phyloP scores from a whole-genome alignment of 2,888 invertebrate species.

The Troilus luridus region DNA sequence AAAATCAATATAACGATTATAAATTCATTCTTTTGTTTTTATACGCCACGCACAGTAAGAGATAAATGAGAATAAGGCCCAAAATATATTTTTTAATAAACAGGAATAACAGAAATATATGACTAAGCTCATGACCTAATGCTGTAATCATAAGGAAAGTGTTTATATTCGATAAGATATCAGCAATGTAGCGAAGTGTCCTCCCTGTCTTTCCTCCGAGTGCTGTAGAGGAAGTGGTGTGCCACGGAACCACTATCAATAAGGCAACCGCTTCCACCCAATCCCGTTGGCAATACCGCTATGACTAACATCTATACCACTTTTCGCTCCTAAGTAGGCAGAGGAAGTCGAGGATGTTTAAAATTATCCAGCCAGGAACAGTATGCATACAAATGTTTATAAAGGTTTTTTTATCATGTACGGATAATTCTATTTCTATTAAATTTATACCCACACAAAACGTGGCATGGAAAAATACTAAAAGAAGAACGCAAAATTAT shows the following conservation, averaged over 20 bases:
- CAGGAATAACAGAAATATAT: neutral
- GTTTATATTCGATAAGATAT: neutral
- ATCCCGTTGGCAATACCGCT: neutral
- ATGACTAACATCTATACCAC: neutral
- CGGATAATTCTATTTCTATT: neutral
- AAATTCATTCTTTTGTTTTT: too few relatives aligned
- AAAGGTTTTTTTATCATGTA: neutral
- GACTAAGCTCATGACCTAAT: neutral
- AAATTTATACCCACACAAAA: too few relatives aligned
- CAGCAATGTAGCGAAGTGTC: neutral
- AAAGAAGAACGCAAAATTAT: neutral
- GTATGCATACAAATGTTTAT: too few relatives aligned
- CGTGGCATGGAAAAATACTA: too few relatives aligned
- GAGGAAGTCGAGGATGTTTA: neutral
- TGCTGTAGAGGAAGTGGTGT: neutral
- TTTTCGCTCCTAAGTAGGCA: neutral
- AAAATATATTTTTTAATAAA: neutral
- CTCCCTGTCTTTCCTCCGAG: neutral
- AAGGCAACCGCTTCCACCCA: neutral
- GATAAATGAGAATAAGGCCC: neutral
- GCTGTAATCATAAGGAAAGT: neutral
- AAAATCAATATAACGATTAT: too few relatives aligned
- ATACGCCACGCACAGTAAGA: too few relatives aligned
- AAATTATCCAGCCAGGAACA: neutral
- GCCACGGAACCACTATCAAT: conserved; percentile 17